Conservation (phyloP, 2,113 vertebrate species). For the Zosterops hypoxanthus region DNA sequence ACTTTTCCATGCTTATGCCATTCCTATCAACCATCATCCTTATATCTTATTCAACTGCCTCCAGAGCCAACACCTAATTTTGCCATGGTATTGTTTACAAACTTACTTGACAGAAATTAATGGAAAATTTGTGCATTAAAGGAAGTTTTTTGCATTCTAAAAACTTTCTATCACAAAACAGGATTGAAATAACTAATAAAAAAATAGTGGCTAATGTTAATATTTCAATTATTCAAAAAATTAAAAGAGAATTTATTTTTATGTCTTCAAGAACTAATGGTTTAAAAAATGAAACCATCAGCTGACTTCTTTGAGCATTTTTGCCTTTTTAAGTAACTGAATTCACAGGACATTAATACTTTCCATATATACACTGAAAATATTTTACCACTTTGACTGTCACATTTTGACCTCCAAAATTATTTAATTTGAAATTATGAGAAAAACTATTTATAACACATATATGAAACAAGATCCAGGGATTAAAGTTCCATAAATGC, state of each 20-base stretch:
- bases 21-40: accelerated
- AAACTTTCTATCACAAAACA: background rate
- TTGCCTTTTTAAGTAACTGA: background rate
- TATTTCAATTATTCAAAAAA: background rate
- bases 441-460: background rate
- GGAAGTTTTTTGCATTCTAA: background rate
- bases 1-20: background rate
- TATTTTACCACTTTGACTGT: background rate
- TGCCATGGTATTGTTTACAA: background rate
- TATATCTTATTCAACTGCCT: background rate
- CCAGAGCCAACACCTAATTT: background rate
- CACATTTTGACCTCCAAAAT: background rate
- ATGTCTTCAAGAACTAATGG: background rate
- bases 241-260: background rate
- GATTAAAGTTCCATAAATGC: background rate
- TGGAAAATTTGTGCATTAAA: background rate
- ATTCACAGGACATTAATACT: background rate
- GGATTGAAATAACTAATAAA: background rate
- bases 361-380: background rate
- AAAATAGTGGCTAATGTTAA: background rate
- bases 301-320: background rate
- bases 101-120: background rate
- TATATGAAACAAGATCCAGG: background rate
- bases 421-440: background rate
- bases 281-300: background rate